Base-by-base conservation (phyloP, 2,888 invertebrate genomes). In the Scaptomyza reducta region DNA sequence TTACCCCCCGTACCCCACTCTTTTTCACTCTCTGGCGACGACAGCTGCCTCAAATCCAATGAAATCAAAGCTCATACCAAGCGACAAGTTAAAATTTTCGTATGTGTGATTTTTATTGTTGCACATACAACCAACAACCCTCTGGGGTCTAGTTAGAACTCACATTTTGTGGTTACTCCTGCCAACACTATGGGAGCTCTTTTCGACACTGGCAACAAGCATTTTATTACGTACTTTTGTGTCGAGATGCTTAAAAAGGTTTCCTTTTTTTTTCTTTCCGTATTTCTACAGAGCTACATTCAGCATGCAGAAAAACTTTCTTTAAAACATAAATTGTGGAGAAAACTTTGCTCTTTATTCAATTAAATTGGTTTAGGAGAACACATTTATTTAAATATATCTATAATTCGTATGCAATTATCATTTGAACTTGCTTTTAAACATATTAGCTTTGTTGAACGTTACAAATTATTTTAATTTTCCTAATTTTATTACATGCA, bases 111-210 rank as follows among this genome's bases (percentile, higher is more conserved):
- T 75, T 74, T 74, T 73, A 75, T 75, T 75, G 77, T 75, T 64
- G 55, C 60, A 9, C 74, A 9, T 74, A 35, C 41, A 69, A n/a
- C n/a, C n/a, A n/a, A n/a, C n/a, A n/a, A 49, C 46, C 61, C 79
- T 63, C 86, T 46, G 50, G 79, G 77, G 86, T 73, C 80, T 85
- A 73, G 86, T 82, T 85, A 80, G 67, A 22, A 59, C 51, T 58
- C 51, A 31, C 64, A 67, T 74, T 66, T 74, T 54, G 40, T 31
- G 60, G 42, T 16, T 33, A 46, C 50, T 58, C 51, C 60, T 35
- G 44, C 31, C 22, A 33, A 22, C 54, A 51, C 40, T 33, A 41
- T 29, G 53, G 18, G 18, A 14, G 44, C 51, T n/a, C 16, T 54
- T 58, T 46, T 58, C 44, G 51, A 25, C 51, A 31, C 16, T 40